Evolutionary conservation across 2,797 vertebrate species (phyloP).

Genomic region (Phrynocephalus guinanensis): DNA sequence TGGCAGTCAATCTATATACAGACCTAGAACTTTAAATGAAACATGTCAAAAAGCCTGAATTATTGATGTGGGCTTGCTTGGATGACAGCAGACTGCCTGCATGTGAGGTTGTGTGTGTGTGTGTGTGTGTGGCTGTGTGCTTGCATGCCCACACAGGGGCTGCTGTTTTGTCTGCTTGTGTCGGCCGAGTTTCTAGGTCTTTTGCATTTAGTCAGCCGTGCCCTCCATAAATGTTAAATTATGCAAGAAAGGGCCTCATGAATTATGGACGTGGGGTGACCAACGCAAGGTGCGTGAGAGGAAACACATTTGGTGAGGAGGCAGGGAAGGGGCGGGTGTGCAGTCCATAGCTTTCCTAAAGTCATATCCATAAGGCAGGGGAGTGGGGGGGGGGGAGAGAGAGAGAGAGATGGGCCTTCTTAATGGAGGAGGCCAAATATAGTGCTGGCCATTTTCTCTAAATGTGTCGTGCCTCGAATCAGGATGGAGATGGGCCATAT

Average conservation of each 20-base stretch:
- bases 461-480: not conserved
- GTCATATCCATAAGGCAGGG: too few species aligned
- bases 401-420: not conserved
- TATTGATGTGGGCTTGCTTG: conserved; percentile 38
- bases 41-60: conserved; percentile 28
- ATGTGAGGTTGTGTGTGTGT: too few species aligned
- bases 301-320: conserved; percentile 14
- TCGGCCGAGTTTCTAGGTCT: conserved; percentile 11
- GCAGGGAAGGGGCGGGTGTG: not conserved
- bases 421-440: too few species aligned
- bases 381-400: too few species aligned
- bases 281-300: not conserved
- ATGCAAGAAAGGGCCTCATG: conserved; percentile 32
- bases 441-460: too few species aligned
- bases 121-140: too few species aligned
- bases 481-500: not conserved
- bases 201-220: conserved; percentile 27
- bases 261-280: conserved; percentile 49
- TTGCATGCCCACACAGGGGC: not conserved
- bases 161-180: not conserved
- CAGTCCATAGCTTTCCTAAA: too few species aligned
- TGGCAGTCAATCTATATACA: not conserved
- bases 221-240: conserved; percentile 25
- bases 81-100: not conserved
- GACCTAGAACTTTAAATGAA: conserved; percentile 44